Percentiles rank a stretch among this genome's conserved stretches.
Evolutionary conservation across 2,797 vertebrate genomes (phyloP).

Genomic region (Todus mexicanus): DNA sequence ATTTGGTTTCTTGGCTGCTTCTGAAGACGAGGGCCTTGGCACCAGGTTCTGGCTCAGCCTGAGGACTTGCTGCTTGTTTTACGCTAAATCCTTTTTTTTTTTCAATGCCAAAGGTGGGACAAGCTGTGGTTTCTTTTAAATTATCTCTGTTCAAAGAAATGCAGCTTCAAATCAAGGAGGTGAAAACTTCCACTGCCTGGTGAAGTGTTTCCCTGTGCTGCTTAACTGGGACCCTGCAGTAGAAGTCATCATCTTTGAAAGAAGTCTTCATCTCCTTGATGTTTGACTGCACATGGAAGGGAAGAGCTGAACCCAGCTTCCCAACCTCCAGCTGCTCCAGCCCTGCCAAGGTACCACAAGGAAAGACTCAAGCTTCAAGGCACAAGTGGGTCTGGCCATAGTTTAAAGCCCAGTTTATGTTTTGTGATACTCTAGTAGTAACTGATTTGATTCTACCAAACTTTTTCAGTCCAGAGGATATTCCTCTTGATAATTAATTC

Average conservation of each 20-base stretch:
- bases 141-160: background rate
- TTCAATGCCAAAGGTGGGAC: background rate
- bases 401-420: accelerated
- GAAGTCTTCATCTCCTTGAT: background rate
- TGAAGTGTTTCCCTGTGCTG: background rate
- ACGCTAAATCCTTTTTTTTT: background rate
- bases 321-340: background rate
- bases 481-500: background rate
- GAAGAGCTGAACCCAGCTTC: background rate
- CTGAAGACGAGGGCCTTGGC: background rate
- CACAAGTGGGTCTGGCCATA: background rate
- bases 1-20: background rate
- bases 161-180: background rate
- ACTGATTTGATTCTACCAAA: background rate
- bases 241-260: too few species aligned
- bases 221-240: background rate
- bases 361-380: background rate
- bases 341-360: background rate
- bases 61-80: background rate
- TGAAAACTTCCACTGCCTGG: background rate
- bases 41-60: background rate
- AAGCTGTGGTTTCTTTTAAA: background rate
- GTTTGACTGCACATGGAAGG: background rate
- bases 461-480: background rate
- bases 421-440: background rate